phyloP scores from a whole-genome alignment of 2,888 invertebrate genomes.

The Leptinotarsa rubiginosa region DNA sequence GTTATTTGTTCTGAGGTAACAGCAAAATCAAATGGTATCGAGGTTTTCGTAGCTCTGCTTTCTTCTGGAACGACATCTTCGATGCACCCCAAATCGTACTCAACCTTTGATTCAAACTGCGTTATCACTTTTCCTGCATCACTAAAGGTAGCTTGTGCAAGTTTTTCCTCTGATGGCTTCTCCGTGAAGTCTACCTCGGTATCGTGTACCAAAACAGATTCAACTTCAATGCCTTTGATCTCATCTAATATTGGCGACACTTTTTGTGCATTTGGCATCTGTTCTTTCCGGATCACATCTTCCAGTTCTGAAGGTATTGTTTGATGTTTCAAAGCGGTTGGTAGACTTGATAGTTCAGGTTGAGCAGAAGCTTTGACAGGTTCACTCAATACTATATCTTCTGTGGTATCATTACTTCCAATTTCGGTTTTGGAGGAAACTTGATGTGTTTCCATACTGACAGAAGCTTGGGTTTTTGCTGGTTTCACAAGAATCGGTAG shows the following conservation, averaged over 20 bases:
- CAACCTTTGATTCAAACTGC: slow-evolving; percentile 48
- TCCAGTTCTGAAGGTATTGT: slow-evolving; percentile 66
- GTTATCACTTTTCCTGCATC: slow-evolving; percentile 61
- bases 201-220: slow-evolving; percentile 67
- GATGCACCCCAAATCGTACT: slow-evolving; percentile 45
- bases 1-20: slow-evolving; percentile 61
- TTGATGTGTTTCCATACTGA: slow-evolving; percentile 64
- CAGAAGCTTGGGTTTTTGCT: slow-evolving; percentile 59
- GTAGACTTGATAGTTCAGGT: slow-evolving; percentile 61
- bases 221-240: slow-evolving; percentile 65
- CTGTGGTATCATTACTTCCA: slow-evolving; percentile 62
- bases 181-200: slow-evolving; percentile 64
- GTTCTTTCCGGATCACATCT: slow-evolving; percentile 53
- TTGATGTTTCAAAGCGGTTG: slow-evolving; percentile 65
- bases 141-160: slow-evolving; percentile 51
- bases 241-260: slow-evolving; percentile 65
- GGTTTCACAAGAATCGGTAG: slow-evolving; percentile 61
- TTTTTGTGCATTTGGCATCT: slow-evolving; percentile 62
- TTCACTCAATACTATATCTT: slow-evolving; percentile 59
- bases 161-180: slow-evolving; percentile 40
- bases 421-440: slow-evolving; percentile 68
- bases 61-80: slow-evolving; percentile 35
- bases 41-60: slow-evolving; percentile 51
- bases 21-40: slow-evolving; percentile 60
- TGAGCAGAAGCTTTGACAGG: slow-evolving; percentile 61